phyloP scores from a whole-genome alignment of 1,140 invertebrate genomes.

The Dinothrombium tinctorium region DNA sequence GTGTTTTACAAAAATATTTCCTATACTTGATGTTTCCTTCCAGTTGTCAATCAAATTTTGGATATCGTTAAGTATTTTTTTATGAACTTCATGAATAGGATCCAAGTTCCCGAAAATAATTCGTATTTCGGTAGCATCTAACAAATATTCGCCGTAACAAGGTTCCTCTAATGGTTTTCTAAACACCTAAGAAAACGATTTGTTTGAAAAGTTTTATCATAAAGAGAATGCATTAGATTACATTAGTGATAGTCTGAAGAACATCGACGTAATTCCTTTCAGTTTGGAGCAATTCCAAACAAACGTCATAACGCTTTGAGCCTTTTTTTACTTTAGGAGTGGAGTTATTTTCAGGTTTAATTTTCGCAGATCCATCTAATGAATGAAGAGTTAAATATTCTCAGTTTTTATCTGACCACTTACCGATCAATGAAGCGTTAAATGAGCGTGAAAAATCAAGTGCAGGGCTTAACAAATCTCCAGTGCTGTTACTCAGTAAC shows the following conservation, averaged over 20 bases:
- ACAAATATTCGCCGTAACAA: slow-evolving; percentile 32
- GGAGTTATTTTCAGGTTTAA: too few relatives aligned
- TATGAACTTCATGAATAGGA: slow-evolving; percentile 75
- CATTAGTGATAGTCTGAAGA: slow-evolving; percentile 67
- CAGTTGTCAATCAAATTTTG: slow-evolving; percentile 38
- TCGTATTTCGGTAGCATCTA: slow-evolving; percentile 76
- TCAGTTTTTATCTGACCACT: too few relatives aligned
- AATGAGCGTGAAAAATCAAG: too few relatives aligned
- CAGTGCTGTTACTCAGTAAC: too few relatives aligned
- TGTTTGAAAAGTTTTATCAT: slow-evolving; percentile 33
- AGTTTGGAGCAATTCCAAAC: slow-evolving; percentile 71
- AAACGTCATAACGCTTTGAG: not conserved
- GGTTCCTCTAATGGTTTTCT: slow-evolving; percentile 71
- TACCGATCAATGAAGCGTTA: too few relatives aligned
- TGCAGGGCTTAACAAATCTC: too few relatives aligned
- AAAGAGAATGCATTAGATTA: slow-evolving; percentile 20
- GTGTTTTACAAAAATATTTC: slow-evolving; percentile 62
- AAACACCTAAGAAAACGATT: too few relatives aligned
- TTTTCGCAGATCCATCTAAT: too few relatives aligned
- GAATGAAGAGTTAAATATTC: too few relatives aligned
- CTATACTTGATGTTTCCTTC: slow-evolving; percentile 56
- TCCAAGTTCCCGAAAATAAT: slow-evolving; percentile 88
- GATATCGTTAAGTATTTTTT: slow-evolving; percentile 54
- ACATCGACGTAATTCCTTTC: slow-evolving; percentile 92
- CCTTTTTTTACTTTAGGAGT: not conserved